Conservation (phyloP, 2,797 vertebrate species). For the Amniataba percoides region DNA sequence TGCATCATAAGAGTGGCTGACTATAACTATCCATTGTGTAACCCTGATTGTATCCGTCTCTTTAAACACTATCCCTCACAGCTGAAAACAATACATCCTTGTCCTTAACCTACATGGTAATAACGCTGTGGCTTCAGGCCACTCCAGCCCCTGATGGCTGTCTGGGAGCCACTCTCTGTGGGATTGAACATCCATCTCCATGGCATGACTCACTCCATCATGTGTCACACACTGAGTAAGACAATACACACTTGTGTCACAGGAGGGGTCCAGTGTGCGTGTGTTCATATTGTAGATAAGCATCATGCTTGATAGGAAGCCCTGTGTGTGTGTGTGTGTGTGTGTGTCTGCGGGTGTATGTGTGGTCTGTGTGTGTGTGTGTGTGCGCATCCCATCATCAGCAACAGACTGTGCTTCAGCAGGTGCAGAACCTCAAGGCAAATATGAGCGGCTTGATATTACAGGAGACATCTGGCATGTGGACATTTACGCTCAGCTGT, state of each 20-base stretch:
- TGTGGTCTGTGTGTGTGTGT: constrained; percentile 4
- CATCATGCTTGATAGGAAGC: constrained; percentile 52
- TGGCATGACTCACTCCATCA: constrained; percentile 77
- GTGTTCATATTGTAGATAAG: constrained; percentile 56
- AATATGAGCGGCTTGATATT: constrained; percentile 73
- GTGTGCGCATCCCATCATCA: constrained; percentile 37
- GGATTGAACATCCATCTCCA: constrained; percentile 77
- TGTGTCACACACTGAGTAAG: constrained; percentile 72
- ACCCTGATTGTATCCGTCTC: constrained; percentile 36
- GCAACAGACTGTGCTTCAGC: constrained; percentile 74
- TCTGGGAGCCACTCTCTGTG: constrained; percentile 73
- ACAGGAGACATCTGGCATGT: constrained; percentile 77
- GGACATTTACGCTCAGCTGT: constrained; percentile 65
- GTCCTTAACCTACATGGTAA: constrained; percentile 64
- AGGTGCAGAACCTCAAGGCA: constrained; percentile 78
- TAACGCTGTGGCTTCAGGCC: constrained; percentile 64
- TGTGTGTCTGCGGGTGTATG: constrained; percentile 7
- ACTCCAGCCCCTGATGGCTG: constrained; percentile 63
- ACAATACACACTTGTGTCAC: constrained; percentile 66
- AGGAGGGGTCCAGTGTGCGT: constrained; percentile 26
- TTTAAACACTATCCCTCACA: constrained; percentile 63
- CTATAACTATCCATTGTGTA: constrained; percentile 32
- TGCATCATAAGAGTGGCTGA: constrained; percentile 21
- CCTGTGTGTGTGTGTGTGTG: constrained; percentile 19
- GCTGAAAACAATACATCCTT: constrained; percentile 56